A percentile compares a stretch with the other conserved stretches of the same genome.
Evolutionary conservation across 2,797 vertebrate species (phyloP).

Genomic region (Aratinga solstitialis): DNA sequence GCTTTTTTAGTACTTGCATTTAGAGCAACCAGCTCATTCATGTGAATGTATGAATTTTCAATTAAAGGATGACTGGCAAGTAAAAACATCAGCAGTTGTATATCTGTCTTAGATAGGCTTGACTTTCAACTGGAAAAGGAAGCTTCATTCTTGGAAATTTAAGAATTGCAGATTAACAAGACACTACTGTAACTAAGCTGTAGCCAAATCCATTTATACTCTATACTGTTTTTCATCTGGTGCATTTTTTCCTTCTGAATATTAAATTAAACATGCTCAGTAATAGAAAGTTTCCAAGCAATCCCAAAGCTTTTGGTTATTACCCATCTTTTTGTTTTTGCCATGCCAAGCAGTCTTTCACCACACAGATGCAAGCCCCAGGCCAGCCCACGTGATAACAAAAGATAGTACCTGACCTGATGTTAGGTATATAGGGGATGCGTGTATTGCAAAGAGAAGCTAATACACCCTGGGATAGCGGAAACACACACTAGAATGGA

Average conservation of each 20-base stretch:
- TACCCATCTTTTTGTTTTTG: slow-evolving; percentile 18
- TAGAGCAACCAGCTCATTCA: not conserved
- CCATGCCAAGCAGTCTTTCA: slow-evolving; percentile 79
- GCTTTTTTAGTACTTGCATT: not conserved
- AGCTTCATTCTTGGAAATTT: not conserved
- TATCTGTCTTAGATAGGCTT: not conserved
- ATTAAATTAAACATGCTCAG: slow-evolving; percentile 79
- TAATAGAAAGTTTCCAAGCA: slow-evolving; percentile 74
- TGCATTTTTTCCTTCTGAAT: slow-evolving; percentile 51
- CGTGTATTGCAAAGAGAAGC: slow-evolving; percentile 78
- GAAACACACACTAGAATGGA: slow-evolving; percentile 82
- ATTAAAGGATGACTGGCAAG: not conserved
- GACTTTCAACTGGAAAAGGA: not conserved
- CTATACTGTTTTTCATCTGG: slow-evolving; percentile 2
- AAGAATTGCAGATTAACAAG: not conserved
- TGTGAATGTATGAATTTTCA: not conserved
- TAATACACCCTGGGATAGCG: slow-evolving; percentile 82
- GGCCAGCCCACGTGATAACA: slow-evolving; percentile 73
- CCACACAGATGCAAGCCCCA: slow-evolving; percentile 81
- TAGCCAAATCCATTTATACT: not conserved
- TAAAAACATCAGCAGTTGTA: not conserved
- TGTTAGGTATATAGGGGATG: slow-evolving; percentile 72
- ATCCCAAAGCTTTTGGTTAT: slow-evolving; percentile 60
- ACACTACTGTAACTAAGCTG: not conserved
- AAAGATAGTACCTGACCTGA: slow-evolving; percentile 76